Conservation (phyloP, 2,888 invertebrate genomes). For the Tyria jacobaeae region DNA sequence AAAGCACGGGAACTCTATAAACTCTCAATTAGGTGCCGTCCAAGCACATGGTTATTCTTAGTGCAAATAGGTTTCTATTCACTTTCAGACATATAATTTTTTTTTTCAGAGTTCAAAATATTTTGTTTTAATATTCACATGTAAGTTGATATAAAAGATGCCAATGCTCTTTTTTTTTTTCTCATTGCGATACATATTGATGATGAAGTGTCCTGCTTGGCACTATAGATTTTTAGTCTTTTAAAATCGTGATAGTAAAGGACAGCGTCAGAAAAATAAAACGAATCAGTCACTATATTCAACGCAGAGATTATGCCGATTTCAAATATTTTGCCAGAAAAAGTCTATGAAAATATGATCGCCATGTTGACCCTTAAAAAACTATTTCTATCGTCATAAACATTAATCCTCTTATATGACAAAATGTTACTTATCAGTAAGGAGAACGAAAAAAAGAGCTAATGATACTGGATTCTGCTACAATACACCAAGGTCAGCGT, state of each 20-base stretch:
- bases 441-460: background rate
- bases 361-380: too few species aligned
- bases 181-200: background rate
- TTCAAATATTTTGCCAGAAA: too few species aligned
- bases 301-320: too few species aligned
- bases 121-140: constrained; percentile 1
- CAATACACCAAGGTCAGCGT: constrained; percentile 24
- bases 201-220: background rate
- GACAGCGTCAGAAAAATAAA: background rate
- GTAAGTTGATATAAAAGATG: background rate
- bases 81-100: too few species aligned
- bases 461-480: background rate
- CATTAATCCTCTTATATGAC: background rate
- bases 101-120: too few species aligned
- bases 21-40: too few species aligned
- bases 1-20: too few species aligned
- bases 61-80: too few species aligned
- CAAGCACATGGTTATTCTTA: too few species aligned
- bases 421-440: background rate
- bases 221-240: background rate
- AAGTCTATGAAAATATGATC: too few species aligned
- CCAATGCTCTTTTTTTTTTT: background rate
- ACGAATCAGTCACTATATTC: background rate
- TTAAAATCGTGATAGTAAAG: background rate
- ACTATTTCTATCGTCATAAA: too few species aligned